Percentiles rank a stretch among this genome's conserved stretches.
phyloP scores from a whole-genome alignment of 2,113 vertebrate species.

The Brachypodius melanocephalos region DNA sequence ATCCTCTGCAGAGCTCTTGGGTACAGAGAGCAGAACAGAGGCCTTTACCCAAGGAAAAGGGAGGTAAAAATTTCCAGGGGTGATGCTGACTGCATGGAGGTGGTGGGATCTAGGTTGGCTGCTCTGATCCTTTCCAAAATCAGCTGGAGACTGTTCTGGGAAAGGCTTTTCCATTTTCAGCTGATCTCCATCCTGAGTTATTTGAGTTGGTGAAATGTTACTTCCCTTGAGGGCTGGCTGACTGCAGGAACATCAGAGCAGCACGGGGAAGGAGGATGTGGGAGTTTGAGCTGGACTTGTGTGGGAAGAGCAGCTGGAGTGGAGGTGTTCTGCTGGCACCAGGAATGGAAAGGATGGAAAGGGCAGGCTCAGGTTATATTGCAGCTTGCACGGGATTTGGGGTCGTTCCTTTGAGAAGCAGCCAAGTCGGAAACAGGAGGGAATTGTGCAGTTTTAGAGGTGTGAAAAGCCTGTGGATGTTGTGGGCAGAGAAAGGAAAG shows the following conservation, averaged over 20 bases:
- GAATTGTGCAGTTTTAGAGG: background rate
- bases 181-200: background rate
- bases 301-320: background rate
- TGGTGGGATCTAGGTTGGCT: background rate
- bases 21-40: background rate
- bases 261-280: background rate
- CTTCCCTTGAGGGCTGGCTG: background rate
- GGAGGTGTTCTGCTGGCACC: background rate
- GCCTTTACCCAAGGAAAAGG: background rate
- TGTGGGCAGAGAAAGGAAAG: background rate
- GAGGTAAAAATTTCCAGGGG: background rate
- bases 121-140: background rate
- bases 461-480: background rate
- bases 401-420: background rate
- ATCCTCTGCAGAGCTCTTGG: background rate
- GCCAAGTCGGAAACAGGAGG: background rate
- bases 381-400: background rate
- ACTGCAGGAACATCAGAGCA: background rate
- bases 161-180: background rate
- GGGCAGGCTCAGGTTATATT: background rate
- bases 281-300: background rate
- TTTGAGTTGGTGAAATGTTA: background rate
- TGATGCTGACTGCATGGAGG: background rate
- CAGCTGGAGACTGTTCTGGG: background rate
- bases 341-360: background rate